A percentile compares a stretch with the other conserved stretches of the same genome.
These are phyloP conservation scores for Anguilla megastoma DNA, from an alignment of 2,797 vertebrate genomes.

Conservation along the genomic window DNA sequence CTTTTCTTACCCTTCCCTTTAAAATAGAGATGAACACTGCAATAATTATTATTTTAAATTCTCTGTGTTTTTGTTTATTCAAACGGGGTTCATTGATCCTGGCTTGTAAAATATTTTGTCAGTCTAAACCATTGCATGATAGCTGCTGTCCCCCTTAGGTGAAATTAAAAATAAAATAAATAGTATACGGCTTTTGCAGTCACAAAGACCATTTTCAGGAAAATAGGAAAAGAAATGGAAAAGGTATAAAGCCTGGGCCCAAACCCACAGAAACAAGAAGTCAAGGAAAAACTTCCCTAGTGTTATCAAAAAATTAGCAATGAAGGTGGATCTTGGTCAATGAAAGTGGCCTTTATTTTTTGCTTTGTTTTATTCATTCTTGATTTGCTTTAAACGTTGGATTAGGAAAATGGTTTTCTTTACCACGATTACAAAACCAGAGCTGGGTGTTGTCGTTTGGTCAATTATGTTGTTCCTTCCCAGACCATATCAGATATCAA, in stretches of 20 bases:
- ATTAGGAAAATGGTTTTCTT: background rate
- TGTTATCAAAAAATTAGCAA: background rate
- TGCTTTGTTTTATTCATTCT: background rate
- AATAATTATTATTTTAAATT: background rate
- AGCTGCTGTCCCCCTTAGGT: background rate
- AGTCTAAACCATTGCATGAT: background rate
- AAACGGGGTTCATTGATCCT: background rate
- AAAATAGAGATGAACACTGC: background rate
- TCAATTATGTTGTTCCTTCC: background rate
- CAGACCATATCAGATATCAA: background rate
- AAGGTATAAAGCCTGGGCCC: too few relatives aligned
- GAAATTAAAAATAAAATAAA: background rate
- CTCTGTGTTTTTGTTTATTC: background rate
- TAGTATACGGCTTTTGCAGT: too few relatives aligned
- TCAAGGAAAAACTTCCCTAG: background rate
- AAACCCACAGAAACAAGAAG: too few relatives aligned
- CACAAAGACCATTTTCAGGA: too few relatives aligned
- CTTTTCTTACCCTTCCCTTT: background rate
- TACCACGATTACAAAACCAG: background rate
- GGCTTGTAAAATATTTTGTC: background rate
- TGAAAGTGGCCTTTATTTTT: background rate
- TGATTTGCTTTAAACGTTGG: background rate
- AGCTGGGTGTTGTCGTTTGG: background rate
- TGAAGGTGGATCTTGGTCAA: background rate
- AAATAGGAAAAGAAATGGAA: too few relatives aligned